Percentiles rank a stretch among this genome's conserved stretches.
Evolutionary conservation across 1,140 invertebrate species (phyloP).

Genomic region (Listronotus bonariensis): DNA sequence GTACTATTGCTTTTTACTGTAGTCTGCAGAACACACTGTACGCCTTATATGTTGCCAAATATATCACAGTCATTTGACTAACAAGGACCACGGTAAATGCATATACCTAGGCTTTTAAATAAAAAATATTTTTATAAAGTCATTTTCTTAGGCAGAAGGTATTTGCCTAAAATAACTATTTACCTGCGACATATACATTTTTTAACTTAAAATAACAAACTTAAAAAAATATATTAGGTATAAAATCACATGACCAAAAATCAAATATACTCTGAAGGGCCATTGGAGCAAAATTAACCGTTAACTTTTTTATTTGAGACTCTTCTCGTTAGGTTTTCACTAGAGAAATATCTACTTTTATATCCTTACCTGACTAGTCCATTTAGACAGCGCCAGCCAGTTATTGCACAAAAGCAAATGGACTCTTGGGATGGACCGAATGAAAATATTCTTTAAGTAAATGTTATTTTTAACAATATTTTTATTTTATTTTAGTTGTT

Average conservation of each 20-base stretch:
- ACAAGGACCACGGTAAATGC: too few species aligned
- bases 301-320: slow-evolving; percentile 3
- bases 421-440: slow-evolving; percentile 18
- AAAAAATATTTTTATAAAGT: too few species aligned
- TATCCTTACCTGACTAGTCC: slow-evolving; percentile 25
- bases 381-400: slow-evolving; percentile 4
- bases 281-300: slow-evolving; percentile 5
- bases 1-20: too few species aligned
- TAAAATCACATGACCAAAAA: neutral
- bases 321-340: slow-evolving; percentile 24
- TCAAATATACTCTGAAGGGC: slow-evolving; percentile 1
- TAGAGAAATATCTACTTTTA: slow-evolving; percentile 23
- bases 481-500: too few species aligned
- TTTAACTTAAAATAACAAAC: too few species aligned
- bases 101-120: too few species aligned
- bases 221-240: neutral
- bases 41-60: too few species aligned
- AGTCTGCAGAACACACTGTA: too few species aligned
- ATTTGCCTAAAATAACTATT: too few species aligned
- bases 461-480: neutral
- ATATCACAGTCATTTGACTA: too few species aligned
- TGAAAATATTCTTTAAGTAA: slow-evolving; percentile 10
- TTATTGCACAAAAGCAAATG: slow-evolving; percentile 17
- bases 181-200: too few species aligned
- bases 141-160: too few species aligned